These are phyloP conservation scores for Macropus fuliginosus DNA, from an alignment of 2,797 vertebrate genomes.

Conservation along the genomic window DNA sequence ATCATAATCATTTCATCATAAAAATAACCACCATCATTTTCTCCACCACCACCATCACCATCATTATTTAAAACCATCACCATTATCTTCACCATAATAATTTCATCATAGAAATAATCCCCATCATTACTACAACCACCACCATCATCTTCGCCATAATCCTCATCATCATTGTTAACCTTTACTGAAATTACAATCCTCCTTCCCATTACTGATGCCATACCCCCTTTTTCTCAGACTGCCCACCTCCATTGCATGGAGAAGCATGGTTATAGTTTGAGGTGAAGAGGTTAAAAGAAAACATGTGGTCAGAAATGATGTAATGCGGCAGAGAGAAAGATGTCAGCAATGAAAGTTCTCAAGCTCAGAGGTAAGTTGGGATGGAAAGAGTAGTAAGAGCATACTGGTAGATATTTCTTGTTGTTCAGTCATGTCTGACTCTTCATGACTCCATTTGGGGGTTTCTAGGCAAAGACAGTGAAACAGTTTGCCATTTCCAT, in stretches of 20 bases:
- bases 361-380: background rate
- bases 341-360: background rate
- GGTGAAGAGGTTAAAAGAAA: background rate
- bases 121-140: too few species aligned
- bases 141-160: too few species aligned
- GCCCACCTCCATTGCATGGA: background rate
- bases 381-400: background rate
- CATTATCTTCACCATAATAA: too few species aligned
- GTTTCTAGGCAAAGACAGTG: background rate
- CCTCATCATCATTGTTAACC: too few species aligned
- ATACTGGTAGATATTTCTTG: background rate
- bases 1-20: background rate
- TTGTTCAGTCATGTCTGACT: background rate
- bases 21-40: too few species aligned
- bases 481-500: background rate
- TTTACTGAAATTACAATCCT: background rate
- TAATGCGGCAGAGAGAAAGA: background rate
- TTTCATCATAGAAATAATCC: too few species aligned
- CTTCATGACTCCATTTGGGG: background rate
- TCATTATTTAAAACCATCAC: too few species aligned
- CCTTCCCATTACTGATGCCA: background rate
- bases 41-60: too few species aligned
- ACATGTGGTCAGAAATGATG: background rate
- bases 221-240: background rate
- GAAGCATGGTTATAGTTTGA: background rate